A percentile compares a stretch with the other conserved stretches of the same genome.
These are phyloP conservation scores for Bombus confusus DNA, from an alignment of 1,140 invertebrate genomes.

Conservation along the genomic window DNA sequence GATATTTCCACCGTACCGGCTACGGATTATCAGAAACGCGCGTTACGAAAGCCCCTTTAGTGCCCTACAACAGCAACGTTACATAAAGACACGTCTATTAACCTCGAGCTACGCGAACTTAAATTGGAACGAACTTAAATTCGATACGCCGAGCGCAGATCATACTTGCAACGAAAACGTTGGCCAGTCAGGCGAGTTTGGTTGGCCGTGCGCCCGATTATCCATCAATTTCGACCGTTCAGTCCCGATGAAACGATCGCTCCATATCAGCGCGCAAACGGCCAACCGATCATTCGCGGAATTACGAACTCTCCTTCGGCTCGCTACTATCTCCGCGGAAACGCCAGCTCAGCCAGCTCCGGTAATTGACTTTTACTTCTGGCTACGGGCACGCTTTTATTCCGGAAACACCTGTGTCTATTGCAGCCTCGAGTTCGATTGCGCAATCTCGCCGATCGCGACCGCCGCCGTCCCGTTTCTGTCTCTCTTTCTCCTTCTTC, in stretches of 20 bases:
- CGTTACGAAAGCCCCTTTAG: background rate
- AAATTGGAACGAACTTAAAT: background rate
- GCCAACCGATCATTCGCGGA: background rate
- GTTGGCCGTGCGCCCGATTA: background rate
- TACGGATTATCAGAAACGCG: background rate
- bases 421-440: background rate
- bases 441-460: conserved; percentile 31
- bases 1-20: background rate
- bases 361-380: conserved; percentile 47
- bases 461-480: conserved; percentile 8
- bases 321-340: conserved; percentile 9
- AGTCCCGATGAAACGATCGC: conserved; percentile 12
- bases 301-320: background rate
- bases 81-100: conserved; percentile 12
- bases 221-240: conserved; percentile 24
- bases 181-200: background rate
- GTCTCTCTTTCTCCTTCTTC: background rate
- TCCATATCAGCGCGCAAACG: conserved; percentile 8
- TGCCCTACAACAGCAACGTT: background rate
- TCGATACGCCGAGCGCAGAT: background rate
- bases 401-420: conserved; percentile 42
- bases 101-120: background rate
- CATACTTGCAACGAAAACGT: background rate
- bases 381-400: conserved; percentile 30
- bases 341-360: background rate